phyloP scores from a whole-genome alignment of 2,888 invertebrate species.

The Agrilus cyanescens region DNA sequence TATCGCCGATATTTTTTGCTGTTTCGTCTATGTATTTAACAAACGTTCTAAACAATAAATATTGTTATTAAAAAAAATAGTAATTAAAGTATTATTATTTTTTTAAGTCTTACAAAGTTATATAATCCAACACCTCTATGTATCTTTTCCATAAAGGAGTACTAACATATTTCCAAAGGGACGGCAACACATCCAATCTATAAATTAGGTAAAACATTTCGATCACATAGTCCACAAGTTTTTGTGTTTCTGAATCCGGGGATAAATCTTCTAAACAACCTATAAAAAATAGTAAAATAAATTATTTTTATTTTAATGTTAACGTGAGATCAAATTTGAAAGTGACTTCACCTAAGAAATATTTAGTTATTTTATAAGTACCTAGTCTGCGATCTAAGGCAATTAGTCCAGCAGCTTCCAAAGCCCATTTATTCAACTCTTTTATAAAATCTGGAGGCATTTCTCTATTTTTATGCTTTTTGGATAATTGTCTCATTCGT shows the following conservation, averaged over 20 bases:
- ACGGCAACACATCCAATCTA: slow-evolving; percentile 28
- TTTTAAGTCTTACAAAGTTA: slow-evolving; percentile 32
- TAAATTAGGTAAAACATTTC: slow-evolving; percentile 24
- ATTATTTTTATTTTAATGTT: background rate
- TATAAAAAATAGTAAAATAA: slow-evolving; percentile 14
- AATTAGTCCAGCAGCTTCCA: slow-evolving; percentile 43
- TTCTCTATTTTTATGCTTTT: slow-evolving; percentile 16
- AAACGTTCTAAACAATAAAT: slow-evolving; percentile 17
- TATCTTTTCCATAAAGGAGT: slow-evolving; percentile 27
- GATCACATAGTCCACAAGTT: slow-evolving; percentile 30
- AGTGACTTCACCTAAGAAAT: too few relatives aligned
- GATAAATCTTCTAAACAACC: slow-evolving; percentile 32
- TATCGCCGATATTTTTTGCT: slow-evolving; percentile 19
- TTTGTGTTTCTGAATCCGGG: slow-evolving; percentile 30
- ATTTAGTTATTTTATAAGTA: slow-evolving; percentile 6
- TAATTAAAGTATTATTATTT: too few relatives aligned
- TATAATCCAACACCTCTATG: slow-evolving; percentile 29
- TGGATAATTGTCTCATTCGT: slow-evolving; percentile 15
- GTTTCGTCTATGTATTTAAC: slow-evolving; percentile 25
- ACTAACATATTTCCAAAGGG: slow-evolving; percentile 26
- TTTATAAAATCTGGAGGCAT: slow-evolving; percentile 35
- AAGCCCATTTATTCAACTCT: slow-evolving; percentile 49
- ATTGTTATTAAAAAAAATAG: background rate
- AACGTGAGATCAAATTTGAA: too few relatives aligned
- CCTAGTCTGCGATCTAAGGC: slow-evolving; percentile 31